Evolutionary conservation across 2,888 invertebrate species (phyloP).

Genomic region (Hyposoter didymator): DNA sequence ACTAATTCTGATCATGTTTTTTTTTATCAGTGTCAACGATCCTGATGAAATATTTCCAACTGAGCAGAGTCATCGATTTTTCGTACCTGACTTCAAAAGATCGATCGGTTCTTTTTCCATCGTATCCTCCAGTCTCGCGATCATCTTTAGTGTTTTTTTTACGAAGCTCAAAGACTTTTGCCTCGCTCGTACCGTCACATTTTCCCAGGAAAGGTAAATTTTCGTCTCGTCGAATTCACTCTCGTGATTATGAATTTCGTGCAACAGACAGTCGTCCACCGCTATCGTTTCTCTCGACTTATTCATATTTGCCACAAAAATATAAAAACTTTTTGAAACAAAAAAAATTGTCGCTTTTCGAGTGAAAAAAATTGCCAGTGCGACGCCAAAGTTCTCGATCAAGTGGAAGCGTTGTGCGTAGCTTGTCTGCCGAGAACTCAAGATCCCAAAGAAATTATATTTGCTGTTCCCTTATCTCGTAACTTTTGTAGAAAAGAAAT

Average conservation of each 20-base stretch:
- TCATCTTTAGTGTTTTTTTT: background rate
- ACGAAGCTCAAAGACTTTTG: conserved; percentile 36
- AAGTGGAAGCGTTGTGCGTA: background rate
- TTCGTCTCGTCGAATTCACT: conserved; percentile 8
- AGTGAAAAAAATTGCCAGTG: background rate
- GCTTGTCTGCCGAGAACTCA: conserved; percentile 11
- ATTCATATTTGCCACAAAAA: conserved; percentile 18
- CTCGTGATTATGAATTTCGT: background rate
- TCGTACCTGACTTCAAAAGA: conserved; percentile 70
- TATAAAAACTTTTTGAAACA: background rate
- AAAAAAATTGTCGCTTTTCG: background rate
- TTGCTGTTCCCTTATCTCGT: conserved; percentile 17
- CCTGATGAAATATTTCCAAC: background rate
- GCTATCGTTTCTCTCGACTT: conserved; percentile 12
- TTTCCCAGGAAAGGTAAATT: conserved; percentile 70
- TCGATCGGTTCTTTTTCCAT: conserved; percentile 27
- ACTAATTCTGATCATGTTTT: background rate
- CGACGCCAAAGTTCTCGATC: background rate
- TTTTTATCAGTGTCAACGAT: background rate
- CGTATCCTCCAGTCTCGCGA: background rate
- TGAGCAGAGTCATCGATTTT: background rate
- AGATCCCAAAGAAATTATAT: conserved; percentile 15
- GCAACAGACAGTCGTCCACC: conserved; percentile 40
- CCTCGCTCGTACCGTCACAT: conserved; percentile 65
- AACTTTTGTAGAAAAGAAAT: background rate